Evolutionary conservation across 2,113 vertebrate species (phyloP), one percentile per base, ranked within the genome.

Genomic region (Cricetomys ansorgei): DNA sequence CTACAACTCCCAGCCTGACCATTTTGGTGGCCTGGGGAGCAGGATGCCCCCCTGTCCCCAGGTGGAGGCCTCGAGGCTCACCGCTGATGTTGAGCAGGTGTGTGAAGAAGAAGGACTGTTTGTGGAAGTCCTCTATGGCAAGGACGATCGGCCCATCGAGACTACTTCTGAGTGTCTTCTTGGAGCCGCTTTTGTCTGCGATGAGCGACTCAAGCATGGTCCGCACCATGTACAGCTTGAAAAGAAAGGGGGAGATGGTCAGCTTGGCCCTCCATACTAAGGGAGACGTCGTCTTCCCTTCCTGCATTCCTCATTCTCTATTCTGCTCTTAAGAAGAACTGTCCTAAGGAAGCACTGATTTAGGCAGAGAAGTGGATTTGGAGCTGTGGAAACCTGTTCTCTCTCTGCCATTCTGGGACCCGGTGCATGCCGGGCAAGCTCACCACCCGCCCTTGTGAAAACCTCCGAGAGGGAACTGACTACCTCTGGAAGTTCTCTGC

Each of bases 171-270:
- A 99, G 98, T 0, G 99, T 99, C 98, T 99, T 99, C 98, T 99
- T 99, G 0, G 99, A 99, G 88, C 99, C 99, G 2, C 99, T 99
- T 97, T 99, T 99, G 97, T 99, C 99, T 16, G 99, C 99, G 50
- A 99, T 99, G 93, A 99, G 98, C 0, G 99, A 99, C 85, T 99
- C 99, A 62, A 99, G 98, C 99, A 99, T 99, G 92, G 99, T 99
- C 80, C 99, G 98, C 80, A 99, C 99, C 99, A 99, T 99, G 98
- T 99, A 99, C 89, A 99, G 99, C 99, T 99, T 98, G 88, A 95
- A 96, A 62, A 89, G 89, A 91, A 87, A 80, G 73, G 2, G 29
- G 62, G 15, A 34, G 7, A 57, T 34, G 87, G 91, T 97, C 65
- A 97, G 70, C 45, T 94, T 29, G 73, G 94, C 40, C 23, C 31